Percentiles rank a stretch among this genome's conserved stretches.
phyloP scores from a whole-genome alignment of 2,113 vertebrate genomes.

The Anoura caudifer region DNA sequence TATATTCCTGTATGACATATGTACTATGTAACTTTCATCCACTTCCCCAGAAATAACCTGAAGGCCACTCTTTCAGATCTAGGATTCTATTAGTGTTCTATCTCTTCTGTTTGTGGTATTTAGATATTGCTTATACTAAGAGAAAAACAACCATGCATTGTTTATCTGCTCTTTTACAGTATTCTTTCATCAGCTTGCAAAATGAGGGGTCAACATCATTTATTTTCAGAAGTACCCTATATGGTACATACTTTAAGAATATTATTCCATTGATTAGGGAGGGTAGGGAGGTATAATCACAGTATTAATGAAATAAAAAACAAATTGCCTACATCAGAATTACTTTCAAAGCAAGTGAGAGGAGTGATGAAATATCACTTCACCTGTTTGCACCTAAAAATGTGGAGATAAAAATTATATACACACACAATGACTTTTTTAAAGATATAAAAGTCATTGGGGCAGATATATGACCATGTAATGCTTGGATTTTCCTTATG shows the following conservation, averaged over 20 bases:
- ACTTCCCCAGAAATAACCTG: not conserved
- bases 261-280: not conserved
- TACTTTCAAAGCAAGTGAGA: conserved; percentile 25
- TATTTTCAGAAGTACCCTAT: not conserved
- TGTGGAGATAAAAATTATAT: not conserved
- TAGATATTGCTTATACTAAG: not conserved
- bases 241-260: conserved; percentile 6
- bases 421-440: not conserved
- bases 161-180: conserved; percentile 32
- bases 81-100: not conserved
- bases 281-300: not conserved
- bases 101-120: conserved; percentile 2
- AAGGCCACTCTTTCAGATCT: not conserved
- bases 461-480: not conserved
- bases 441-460: not conserved
- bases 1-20: not conserved
- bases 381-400: not conserved
- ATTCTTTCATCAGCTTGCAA: not conserved
- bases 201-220: conserved; percentile 23
- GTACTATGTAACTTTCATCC: not conserved
- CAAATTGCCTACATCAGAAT: not conserved
- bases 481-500: not conserved
- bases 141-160: conserved; percentile 21
- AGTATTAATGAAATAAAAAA: conserved; percentile 36
- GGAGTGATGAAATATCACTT: not conserved